Conservation (phyloP, 2,797 vertebrate genomes). For the Leptodon cayanensis region DNA sequence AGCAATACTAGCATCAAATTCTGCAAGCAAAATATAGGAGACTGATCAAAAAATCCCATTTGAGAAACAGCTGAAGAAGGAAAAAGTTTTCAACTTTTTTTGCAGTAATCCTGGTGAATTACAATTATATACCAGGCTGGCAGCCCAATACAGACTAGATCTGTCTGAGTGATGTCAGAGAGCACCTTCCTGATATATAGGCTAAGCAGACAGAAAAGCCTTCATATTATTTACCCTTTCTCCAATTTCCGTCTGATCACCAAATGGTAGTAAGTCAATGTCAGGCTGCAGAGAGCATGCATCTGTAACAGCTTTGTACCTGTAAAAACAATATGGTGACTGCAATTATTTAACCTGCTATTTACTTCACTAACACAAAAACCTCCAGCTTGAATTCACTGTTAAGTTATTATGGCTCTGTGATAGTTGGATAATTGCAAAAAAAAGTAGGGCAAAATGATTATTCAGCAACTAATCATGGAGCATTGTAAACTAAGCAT, state of each 20-base stretch:
- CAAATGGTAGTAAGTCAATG: constrained; percentile 94
- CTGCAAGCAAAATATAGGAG: background rate
- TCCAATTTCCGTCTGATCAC: constrained; percentile 99
- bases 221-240: constrained; percentile 81
- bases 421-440: background rate
- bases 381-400: background rate
- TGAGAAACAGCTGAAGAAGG: background rate
- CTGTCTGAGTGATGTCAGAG: background rate
- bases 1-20: background rate
- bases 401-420: background rate
- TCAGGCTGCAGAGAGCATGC: constrained; percentile 97
- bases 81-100: background rate
- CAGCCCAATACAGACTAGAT: background rate
- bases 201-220: background rate
- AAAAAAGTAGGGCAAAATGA: background rate
- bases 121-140: background rate
- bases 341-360: background rate
- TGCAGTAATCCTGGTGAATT: background rate
- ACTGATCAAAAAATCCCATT: background rate
- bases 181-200: background rate
- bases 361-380: background rate
- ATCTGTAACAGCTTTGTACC: constrained; percentile 96
- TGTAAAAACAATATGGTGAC: constrained; percentile 48
- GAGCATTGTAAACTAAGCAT: background rate
- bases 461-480: background rate